These are phyloP conservation scores for Leptosomus discolor DNA, from an alignment of 2,113 vertebrate genomes.

Conservation along the genomic window DNA sequence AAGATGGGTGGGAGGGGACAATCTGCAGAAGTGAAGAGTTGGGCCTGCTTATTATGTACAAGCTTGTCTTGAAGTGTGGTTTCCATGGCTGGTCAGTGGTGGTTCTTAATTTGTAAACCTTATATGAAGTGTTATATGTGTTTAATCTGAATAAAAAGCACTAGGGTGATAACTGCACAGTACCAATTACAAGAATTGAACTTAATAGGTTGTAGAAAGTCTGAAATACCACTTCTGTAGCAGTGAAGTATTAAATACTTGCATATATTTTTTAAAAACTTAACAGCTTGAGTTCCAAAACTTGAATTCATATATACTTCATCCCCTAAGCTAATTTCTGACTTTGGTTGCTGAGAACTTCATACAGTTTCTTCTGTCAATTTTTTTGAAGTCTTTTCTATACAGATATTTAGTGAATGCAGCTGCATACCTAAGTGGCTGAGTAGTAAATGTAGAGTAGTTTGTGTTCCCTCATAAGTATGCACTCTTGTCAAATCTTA, in stretches of 20 bases:
- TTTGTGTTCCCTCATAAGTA: conserved; percentile 17
- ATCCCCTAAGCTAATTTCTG: not conserved
- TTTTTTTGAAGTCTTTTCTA: conserved; percentile 9
- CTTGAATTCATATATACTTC: not conserved
- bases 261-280: not conserved
- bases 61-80: not conserved
- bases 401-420: conserved; percentile 45
- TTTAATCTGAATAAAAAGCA: not conserved
- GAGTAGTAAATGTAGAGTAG: not conserved
- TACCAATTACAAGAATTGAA: not conserved
- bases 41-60: not conserved
- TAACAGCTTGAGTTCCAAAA: not conserved
- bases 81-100: not conserved
- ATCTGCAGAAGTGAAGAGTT: not conserved
- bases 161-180: not conserved
- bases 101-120: not conserved
- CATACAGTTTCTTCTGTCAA: not conserved
- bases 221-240: not conserved
- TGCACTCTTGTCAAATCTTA: not conserved
- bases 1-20: not conserved
- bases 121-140: not conserved
- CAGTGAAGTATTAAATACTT: not conserved
- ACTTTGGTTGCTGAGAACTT: not conserved
- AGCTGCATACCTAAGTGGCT: not conserved
- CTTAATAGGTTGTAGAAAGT: not conserved